Base-by-base conservation (phyloP, 2,797 vertebrate genomes). In the Halcyon leucocephala region DNA sequence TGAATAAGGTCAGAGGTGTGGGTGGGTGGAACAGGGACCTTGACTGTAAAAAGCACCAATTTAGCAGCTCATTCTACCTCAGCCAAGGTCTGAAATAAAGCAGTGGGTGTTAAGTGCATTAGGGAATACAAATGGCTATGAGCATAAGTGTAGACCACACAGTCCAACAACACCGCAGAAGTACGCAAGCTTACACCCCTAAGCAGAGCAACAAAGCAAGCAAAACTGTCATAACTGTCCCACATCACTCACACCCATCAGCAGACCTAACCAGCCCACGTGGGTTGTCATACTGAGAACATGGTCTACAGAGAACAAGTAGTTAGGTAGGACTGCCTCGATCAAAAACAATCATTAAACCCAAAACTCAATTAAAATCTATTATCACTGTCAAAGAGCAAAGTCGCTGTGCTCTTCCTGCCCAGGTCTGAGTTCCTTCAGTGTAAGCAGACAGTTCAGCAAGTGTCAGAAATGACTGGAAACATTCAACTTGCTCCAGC, bases 291-390 rank as follows among this genome's bases (percentile, higher is more conserved):
- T 1, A 5, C 72, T 10, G 33, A 62, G 22, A 26, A 4, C 13
- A 17, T 0, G 3, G 39, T 61, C 62, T 55, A 4, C 1, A 25
- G 9, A 58, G 31, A 29, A 48, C 52, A 26, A 31, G 24, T 33
- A 65, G 25, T 39, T 6, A 41, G 41, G 15, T 3, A 24, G 1
- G 18, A 55, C 37, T 39, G 37, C 54, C 66, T 70, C 1, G 0
- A 7, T 39, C n/a, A 44, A 26, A 71, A 69, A 6, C 0, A 0
- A 51, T 19, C 15, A 12, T 62, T 25, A 21, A 65, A 51, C 10
- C 14, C 42, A 22, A 58, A 72, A 52, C n/a, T 69, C 66, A 17
- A 6, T 8, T n/a, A 21, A 31, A 1, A 2, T 4, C 12, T 31
- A 10, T 14, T 13, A 8, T 52, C 7, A 10, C 7, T 15, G 18